These are phyloP conservation scores for Euproctis similis DNA, from an alignment of 2,888 invertebrate species.

Conservation along the genomic window DNA sequence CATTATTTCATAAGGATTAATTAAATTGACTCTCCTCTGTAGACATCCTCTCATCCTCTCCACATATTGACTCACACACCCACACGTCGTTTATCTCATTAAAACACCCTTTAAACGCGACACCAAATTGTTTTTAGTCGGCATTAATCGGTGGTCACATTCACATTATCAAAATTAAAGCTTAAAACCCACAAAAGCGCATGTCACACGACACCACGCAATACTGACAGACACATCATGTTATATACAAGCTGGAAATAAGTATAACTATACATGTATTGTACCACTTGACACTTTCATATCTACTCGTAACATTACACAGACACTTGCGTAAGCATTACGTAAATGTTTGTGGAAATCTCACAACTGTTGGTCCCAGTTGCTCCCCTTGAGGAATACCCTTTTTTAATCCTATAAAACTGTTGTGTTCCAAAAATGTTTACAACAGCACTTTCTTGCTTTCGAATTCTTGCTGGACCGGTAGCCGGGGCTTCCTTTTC, in stretches of 20 bases:
- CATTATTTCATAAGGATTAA: conserved; percentile 9
- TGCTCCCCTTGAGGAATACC: conserved; percentile 8
- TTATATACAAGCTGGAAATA: conserved; percentile 18
- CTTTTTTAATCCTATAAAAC: no score
- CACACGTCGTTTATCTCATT: conserved; percentile 3
- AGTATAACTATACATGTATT: no score
- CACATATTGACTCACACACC: conserved; percentile 1
- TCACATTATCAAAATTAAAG: no score
- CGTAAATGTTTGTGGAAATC: conserved; percentile 15
- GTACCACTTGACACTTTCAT: conserved; percentile 19
- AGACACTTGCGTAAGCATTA: conserved; percentile 20
- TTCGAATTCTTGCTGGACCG: conserved; percentile 46
- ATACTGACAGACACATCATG: conserved; percentile 4
- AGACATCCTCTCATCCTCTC: conserved; percentile 1
- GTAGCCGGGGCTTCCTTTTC: conserved; percentile 32
- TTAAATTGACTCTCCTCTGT: conserved; percentile 10
- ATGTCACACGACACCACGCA: neutral
- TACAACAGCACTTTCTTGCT: conserved; percentile 58
- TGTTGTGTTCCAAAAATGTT: conserved; percentile 6
- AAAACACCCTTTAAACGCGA: conserved; percentile 1
- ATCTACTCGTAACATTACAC: conserved; percentile 11
- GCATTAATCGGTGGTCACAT: conserved; percentile 17
- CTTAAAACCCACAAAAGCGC: conserved; percentile 8
- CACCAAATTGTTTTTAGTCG: conserved; percentile 4
- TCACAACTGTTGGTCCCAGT: conserved; percentile 9